Percentiles rank a stretch among this genome's conserved stretches.
Conservation (phyloP, 2,797 vertebrate genomes). For the Bryconaethiops microstoma region DNA sequence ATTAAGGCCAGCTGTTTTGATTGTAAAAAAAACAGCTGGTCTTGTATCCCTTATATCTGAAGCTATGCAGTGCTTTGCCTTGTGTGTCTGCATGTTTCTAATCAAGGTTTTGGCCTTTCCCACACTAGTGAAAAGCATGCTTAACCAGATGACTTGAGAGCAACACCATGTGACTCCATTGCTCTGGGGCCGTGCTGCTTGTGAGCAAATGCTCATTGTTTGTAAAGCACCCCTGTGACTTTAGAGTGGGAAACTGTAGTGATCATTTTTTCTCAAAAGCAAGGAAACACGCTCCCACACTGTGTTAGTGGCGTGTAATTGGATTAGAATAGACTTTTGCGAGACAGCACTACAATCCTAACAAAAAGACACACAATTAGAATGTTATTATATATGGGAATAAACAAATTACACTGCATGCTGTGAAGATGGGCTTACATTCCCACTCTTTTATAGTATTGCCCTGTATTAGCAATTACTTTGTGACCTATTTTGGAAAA, state of each 20-base stretch:
- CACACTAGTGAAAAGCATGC: neutral
- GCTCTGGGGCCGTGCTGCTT: slow-evolving; percentile 9
- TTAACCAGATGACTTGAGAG: slow-evolving; percentile 25
- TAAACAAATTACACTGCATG: neutral
- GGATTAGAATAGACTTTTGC: neutral
- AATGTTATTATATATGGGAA: neutral
- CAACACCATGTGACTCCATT: slow-evolving; percentile 27
- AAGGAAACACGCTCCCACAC: neutral
- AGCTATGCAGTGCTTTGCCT: neutral
- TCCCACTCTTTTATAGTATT: neutral
- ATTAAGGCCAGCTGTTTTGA: neutral
- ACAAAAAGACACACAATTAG: neutral
- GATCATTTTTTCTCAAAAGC: neutral
- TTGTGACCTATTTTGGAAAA: neutral
- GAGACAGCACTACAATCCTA: neutral
- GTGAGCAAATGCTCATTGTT: neutral
- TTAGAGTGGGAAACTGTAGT: neutral
- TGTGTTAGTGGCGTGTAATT: neutral
- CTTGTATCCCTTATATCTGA: neutral
- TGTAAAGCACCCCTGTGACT: neutral
- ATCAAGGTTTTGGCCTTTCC: slow-evolving; percentile 4
- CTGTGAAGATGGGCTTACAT: neutral
- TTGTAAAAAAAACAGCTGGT: neutral
- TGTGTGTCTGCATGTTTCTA: slow-evolving; percentile 1
- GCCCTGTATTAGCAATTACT: neutral